Percentiles rank a stretch among this genome's conserved stretches.
Evolutionary conservation across 2,888 invertebrate genomes (phyloP).

Genomic region (Melinopterus prodromus): DNA sequence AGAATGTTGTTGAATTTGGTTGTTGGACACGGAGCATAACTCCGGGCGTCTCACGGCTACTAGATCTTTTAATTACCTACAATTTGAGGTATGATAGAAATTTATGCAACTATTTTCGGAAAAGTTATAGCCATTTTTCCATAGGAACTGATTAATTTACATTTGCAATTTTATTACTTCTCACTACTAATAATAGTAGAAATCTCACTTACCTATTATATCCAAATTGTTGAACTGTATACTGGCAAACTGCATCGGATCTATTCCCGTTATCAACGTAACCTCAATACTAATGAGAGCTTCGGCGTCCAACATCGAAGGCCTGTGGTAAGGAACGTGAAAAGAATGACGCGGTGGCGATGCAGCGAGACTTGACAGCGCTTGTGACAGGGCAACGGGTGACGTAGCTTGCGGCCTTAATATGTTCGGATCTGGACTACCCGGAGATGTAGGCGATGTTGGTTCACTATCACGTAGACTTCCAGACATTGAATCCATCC

Average conservation of each 20-base stretch:
- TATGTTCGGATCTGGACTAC: constrained; percentile 69
- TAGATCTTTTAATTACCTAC: no score
- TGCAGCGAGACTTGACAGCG: constrained; percentile 60
- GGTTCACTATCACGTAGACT: constrained; percentile 92
- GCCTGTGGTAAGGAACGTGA: constrained; percentile 41
- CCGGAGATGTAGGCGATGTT: constrained; percentile 86
- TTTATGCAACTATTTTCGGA: no score
- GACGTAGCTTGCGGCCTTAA: constrained; percentile 58
- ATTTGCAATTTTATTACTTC: no score
- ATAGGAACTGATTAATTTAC: no score
- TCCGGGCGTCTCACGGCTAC: no score
- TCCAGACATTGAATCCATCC: constrained; percentile 94
- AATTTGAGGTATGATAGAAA: no score
- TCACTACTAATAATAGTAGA: constrained; percentile 6
- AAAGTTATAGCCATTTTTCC: no score
- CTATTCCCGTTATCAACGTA: constrained; percentile 68
- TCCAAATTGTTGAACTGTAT: constrained; percentile 94
- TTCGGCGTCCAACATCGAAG: constrained; percentile 64
- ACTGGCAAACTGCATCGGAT: constrained; percentile 75
- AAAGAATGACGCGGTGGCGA: constrained; percentile 50
- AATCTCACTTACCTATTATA: constrained; percentile 77
- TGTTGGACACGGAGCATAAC: no score
- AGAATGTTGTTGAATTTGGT: no score
- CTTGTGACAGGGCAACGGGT: constrained; percentile 66
- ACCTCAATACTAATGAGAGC: constrained; percentile 85